Evolutionary conservation across 1,140 invertebrate genomes (phyloP), one percentile per base, ranked within the genome.

Genomic region (Pseudomyrmex cubaensis): DNA sequence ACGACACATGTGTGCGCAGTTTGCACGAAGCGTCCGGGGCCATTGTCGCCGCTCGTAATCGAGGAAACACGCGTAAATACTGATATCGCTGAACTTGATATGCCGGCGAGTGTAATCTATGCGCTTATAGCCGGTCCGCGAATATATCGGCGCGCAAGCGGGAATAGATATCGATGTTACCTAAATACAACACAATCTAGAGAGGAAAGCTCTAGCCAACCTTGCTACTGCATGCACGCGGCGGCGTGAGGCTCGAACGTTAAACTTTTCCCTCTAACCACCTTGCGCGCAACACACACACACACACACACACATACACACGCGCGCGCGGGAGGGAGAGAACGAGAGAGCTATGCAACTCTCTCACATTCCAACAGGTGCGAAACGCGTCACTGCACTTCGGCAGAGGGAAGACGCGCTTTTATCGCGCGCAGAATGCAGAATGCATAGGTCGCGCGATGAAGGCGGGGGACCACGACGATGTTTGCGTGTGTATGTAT

Each of bases 291-390:
- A 35, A 5, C 7, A 35, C 35, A 35, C 35, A 35, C 35, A 25
- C 25, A 25, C 25, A 7, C 2, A 7, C 5, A 7, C 7, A 35
- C 35, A 35, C 35, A 35, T 5, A 25, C 25, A 25, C 25, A 7
- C 2, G 0, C 5, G 1, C 35, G 35, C 35, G 35, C 35, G 35
- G 0, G 5, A 35, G 5, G 35, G 35, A 35, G 35, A 35, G 35
- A 35, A 35, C 35, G 35, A 35, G 5, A 35, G 35, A 52, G 59
- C 76, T 57, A 57, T 35, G 69, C 75, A 67, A 64, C 63, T 85
- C 78, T 85, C 64, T 78, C 75, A 87, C 93, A 93, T 93, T 94
- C 92, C 93, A 93, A 93, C 93, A 93, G 92, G 93, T 93, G 93
- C 91, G 91, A 93, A 90, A 92, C 87, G 91, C 92, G 89, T 90